Conservation (phyloP, 2,888 invertebrate genomes). For the Andrena chrysosceles region DNA sequence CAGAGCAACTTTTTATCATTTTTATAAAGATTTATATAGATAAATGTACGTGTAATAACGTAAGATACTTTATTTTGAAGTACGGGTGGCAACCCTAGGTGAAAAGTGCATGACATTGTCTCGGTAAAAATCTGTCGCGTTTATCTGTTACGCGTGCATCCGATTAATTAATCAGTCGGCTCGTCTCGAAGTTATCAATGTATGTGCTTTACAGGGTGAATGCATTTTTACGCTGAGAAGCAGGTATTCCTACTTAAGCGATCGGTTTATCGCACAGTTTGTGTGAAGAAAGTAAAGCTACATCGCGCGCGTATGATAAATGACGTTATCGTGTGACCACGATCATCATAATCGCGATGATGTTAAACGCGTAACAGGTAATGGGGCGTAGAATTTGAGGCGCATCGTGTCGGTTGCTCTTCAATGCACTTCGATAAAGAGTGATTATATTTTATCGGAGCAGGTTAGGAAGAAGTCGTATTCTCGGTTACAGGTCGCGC, state of each 20-base stretch:
- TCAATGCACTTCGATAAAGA: not conserved
- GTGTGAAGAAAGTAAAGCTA: not conserved
- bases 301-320: not conserved
- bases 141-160: conserved; percentile 1
- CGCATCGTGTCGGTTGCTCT: not conserved
- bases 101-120: not conserved
- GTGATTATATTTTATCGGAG: not conserved
- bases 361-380: not conserved
- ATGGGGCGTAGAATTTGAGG: not conserved
- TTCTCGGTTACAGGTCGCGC: conserved; percentile 87
- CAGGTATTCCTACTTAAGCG: not conserved
- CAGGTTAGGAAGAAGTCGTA: not conserved
- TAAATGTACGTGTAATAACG: no score
- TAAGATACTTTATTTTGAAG: no score
- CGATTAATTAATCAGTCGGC: not conserved
- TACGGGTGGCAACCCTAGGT: no score
- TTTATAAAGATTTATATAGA: no score
- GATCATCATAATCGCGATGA: not conserved
- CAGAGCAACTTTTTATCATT: no score
- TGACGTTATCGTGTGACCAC: not conserved
- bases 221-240: not conserved
- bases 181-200: not conserved
- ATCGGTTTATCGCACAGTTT: not conserved
- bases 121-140: not conserved
- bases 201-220: not conserved